Evolutionary conservation across 1,140 invertebrate species (phyloP), one percentile per base, ranked within the genome.

Genomic region (Hyposmocoma kahamanoa): DNA sequence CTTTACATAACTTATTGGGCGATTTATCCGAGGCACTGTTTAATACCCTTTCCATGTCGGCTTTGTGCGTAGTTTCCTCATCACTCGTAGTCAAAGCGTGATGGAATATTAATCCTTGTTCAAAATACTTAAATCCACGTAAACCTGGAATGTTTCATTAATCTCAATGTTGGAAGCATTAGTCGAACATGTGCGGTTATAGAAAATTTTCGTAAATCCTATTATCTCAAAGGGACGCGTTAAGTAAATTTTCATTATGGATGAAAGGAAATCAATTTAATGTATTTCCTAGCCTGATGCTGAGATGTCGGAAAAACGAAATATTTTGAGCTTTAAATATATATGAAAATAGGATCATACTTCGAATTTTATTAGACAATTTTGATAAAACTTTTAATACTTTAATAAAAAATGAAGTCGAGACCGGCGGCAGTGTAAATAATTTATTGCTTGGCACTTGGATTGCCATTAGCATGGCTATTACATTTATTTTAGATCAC

Each of bases 1-100:
- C 68, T 84, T 82, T 84, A 82, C 77, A 84, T 84, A 84, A 82
- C 72, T 82, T 81, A 80, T 80, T 84, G 68, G 80, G 75, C 68
- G 74, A 73, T 76, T 80, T 76, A 82, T 84, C 71, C 74, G 67
- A 79, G 72, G 74, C 67, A 78, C 67, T 75, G 66, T 73, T 77
- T 83, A 81, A 81, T 81, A 81, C 69, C 74, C 69, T 81, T 80
- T 75, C 65, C 68, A 65, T 80, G 75, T 80, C 70, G 63, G 70
- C 69, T 77, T 81, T 76, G 62, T 78, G 66, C 62, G 65, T 65
- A 59, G 65, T 68, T 82, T 78, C 72, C 73, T 74, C 58, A 30
- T 51, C 53, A n/a, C 58, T 58, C 62, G 53, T 51, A 52, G 62
- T 62, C 47, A 55, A 48, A 60, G 54, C 18, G 36, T 57, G 43